phyloP scores from a whole-genome alignment of 2,797 vertebrate species.

The Syngnathus rostellatus region DNA sequence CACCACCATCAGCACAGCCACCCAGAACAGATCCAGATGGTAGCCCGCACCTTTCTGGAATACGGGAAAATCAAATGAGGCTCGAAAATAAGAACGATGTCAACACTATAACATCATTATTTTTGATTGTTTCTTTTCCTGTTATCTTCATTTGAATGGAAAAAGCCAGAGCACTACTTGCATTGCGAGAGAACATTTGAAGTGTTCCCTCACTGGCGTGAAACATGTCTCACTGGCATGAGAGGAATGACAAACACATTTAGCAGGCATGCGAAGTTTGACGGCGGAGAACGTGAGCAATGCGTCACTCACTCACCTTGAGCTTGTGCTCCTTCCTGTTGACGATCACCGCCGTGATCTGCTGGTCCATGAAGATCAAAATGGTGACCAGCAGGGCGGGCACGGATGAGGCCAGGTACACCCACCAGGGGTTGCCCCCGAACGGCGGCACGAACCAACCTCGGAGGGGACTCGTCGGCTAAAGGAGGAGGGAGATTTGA shows the following conservation, averaged over 20 bases:
- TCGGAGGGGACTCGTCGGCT: conserved; percentile 87
- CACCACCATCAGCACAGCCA: conserved; percentile 80
- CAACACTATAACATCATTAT: neutral
- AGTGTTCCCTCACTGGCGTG: conserved; percentile 20
- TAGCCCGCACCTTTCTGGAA: conserved; percentile 93
- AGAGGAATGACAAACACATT: conserved; percentile 37
- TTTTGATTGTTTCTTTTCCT: no score
- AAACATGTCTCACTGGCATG: conserved; percentile 45
- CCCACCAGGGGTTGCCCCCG: conserved; percentile 97
- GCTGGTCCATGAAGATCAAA: conserved; percentile 97
- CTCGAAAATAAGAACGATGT: neutral
- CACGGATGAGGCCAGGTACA: conserved; percentile 82
- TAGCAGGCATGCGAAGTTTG: conserved; percentile 10
- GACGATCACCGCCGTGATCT: conserved; percentile 95
- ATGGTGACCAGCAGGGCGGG: conserved; percentile 94
- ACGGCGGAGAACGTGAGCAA: neutral
- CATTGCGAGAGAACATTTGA: neutral
- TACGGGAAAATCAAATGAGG: conserved; percentile 11
- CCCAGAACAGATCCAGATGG: conserved; percentile 92
- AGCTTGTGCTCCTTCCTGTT: conserved; percentile 98
- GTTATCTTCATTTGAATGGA: neutral
- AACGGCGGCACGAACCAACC: conserved; percentile 92
- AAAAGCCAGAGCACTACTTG: neutral
- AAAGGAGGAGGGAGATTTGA: neutral
- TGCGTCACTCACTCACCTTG: conserved; percentile 66